phyloP scores from a whole-genome alignment of 2,888 invertebrate genomes.

The Leptarthrus brevirostris region DNA sequence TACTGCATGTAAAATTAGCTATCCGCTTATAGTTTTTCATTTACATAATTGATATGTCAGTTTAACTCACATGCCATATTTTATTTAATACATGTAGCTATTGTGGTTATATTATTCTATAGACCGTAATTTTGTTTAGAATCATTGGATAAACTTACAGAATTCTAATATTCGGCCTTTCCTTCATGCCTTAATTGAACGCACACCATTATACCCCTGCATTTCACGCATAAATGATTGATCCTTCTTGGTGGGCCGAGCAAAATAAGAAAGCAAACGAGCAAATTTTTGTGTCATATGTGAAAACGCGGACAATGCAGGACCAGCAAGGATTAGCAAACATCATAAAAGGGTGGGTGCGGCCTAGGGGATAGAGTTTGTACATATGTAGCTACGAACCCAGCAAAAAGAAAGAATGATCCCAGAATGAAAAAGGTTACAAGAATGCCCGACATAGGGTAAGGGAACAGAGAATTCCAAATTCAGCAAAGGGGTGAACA shows the following conservation, averaged over 20 bases:
- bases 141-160: too few species aligned
- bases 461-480: neutral
- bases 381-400: neutral
- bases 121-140: too few species aligned
- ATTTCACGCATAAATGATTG: conserved; percentile 26
- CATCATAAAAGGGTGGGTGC: conserved; percentile 33
- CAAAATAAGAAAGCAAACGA: neutral
- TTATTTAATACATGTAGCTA: too few species aligned
- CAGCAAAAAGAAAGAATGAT: neutral
- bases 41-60: too few species aligned
- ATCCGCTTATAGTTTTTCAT: too few species aligned
- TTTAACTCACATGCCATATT: too few species aligned
- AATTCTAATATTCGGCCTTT: too few species aligned
- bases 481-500: conserved; percentile 44
- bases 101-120: too few species aligned
- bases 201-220: conserved; percentile 1
- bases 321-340: neutral
- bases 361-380: conserved; percentile 31
- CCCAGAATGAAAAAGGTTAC: neutral
- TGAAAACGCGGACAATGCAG: conserved; percentile 19
- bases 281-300: conserved; percentile 40
- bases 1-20: too few species aligned
- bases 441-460: neutral
- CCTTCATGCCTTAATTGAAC: neutral
- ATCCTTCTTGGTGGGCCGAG: conserved; percentile 6